Evolutionary conservation across 1,140 invertebrate species (phyloP), one percentile per base, ranked within the genome.

Genomic region (Drosophila takahashii): DNA sequence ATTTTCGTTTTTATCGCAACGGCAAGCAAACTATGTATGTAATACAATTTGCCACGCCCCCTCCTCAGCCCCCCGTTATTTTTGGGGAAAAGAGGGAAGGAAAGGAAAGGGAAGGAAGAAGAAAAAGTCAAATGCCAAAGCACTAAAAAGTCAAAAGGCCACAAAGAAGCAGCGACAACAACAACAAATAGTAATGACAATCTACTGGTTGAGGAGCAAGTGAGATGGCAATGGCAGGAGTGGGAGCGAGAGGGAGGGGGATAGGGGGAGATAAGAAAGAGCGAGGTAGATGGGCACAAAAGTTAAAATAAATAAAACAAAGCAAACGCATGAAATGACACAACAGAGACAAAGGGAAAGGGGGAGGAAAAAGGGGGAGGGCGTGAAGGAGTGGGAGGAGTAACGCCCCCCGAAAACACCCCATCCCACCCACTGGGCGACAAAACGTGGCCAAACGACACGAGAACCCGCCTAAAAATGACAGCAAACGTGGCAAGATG

Each of bases 91-190:
- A 16, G 22, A 26, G 54, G 22, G 48, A 57, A 5, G 15, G 11
- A 32, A 47, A 36, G 37, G 52, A 29, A 56, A 47, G 4, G 11
- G 10, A 61, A 15, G 48, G 22, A 56, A 47, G 39, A 59, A 50
- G 42, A 77, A 69, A 61, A 84, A 84, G 81, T 84, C 81, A 84
- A 84, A 84, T 77, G 81, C 52, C 81, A 84, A 51, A 72, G 61
- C 83, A 79, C 79, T 81, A 86, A 87, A 86, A 87, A 87, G 83
- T 86, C 83, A 72, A 86, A 86, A 83, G 83, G 83, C 83, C 81
- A 79, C 53, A 72, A 58, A 48, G 52, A 48, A 67, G 11, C 51
- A 73, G 16, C 22, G 58, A 57, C 44, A 76, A 44, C 52, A 60
- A 37, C 69, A 79, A 69, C 65, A 76, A 79, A 77, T 76, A 83